phyloP scores from a whole-genome alignment of 1,140 invertebrate species.

The Euschistus heros region DNA sequence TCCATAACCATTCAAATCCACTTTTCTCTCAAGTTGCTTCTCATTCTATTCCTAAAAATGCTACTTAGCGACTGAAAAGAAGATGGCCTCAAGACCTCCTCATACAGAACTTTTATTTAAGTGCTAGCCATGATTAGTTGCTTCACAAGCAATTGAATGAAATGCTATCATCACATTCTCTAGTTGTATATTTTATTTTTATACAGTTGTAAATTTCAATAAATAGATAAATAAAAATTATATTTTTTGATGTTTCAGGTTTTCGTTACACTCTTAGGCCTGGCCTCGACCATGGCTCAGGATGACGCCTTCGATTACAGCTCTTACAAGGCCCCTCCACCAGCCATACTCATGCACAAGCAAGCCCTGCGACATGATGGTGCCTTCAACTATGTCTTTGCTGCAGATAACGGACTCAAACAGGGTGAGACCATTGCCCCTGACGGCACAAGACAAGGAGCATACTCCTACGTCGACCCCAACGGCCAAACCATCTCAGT shows the following conservation, averaged over 20 bases:
- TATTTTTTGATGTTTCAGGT: constrained; percentile 1
- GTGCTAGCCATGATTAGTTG: no score
- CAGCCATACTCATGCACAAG: constrained; percentile 35
- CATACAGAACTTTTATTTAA: no score
- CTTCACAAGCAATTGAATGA: no score
- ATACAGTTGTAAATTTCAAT: no score
- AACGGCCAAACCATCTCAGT: constrained; percentile 44
- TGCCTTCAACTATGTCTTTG: constrained; percentile 50
- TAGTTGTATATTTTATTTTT: no score
- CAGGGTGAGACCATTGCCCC: constrained; percentile 51
- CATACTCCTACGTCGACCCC: constrained; percentile 51
- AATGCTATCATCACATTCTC: no score
- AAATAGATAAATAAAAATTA: no score
- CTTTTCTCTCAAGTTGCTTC: no score
- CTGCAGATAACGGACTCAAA: constrained; percentile 52
- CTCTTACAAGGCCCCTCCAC: constrained; percentile 29
- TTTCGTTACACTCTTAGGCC: constrained; percentile 6
- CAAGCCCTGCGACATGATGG: constrained; percentile 41
- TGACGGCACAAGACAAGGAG: constrained; percentile 50
- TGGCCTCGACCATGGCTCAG: constrained; percentile 13
- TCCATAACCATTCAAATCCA: no score
- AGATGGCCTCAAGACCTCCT: no score
- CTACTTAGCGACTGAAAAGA: no score
- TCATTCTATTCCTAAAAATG: no score
- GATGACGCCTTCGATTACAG: constrained; percentile 22